A percentile compares a stretch with the other conserved stretches of the same genome.
These are phyloP conservation scores for Limnephilus marmoratus DNA, from an alignment of 2,888 invertebrate species.

Conservation along the genomic window DNA sequence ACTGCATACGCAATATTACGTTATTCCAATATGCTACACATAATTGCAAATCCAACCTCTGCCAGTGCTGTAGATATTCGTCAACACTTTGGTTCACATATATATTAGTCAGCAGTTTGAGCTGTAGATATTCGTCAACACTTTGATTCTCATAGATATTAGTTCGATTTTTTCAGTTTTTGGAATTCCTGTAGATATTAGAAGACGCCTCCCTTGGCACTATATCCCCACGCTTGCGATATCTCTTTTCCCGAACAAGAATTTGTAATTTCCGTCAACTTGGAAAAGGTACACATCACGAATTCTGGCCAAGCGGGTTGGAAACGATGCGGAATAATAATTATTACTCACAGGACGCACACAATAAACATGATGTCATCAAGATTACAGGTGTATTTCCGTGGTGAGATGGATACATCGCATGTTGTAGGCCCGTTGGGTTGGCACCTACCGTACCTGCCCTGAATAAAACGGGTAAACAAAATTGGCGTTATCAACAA, in stretches of 20 bases:
- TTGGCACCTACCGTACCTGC: neutral
- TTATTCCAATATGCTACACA: no score
- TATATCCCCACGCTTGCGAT: neutral
- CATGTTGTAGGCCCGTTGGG: neutral
- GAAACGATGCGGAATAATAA: neutral
- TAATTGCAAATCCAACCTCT: no score
- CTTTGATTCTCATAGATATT: no score
- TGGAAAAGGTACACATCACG: neutral
- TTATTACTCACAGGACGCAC: neutral
- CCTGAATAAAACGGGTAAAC: neutral
- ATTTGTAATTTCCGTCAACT: neutral
- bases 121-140: no score
- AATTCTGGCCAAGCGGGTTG: neutral
- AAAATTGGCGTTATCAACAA: neutral
- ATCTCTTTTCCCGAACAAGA: neutral
- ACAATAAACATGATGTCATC: neutral
- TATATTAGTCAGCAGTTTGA: no score
- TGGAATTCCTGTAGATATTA: no score
- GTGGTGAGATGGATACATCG: neutral
- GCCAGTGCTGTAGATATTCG: no score
- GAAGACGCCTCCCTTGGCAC: no score
- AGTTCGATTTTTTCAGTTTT: no score
- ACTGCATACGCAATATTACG: no score
- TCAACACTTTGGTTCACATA: no score
- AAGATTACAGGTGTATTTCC: neutral